Evolutionary conservation across 1,140 invertebrate genomes (phyloP).

Genomic region (Cyrtorhinus lividipennis): DNA sequence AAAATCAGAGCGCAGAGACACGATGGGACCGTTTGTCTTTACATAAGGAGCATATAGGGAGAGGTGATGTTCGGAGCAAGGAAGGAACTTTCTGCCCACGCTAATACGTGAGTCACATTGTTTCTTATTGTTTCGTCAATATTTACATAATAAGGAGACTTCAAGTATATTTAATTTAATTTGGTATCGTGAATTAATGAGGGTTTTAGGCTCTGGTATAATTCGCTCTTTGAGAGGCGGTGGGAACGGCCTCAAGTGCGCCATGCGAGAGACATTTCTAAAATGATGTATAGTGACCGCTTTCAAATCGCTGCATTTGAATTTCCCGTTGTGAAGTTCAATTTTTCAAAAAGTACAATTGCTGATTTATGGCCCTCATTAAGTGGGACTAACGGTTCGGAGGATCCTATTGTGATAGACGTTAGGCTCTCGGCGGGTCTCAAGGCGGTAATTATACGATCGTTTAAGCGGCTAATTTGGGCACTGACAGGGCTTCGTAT

Average conservation of each 20-base stretch:
- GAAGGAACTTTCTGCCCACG: background rate
- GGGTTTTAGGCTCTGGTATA: background rate
- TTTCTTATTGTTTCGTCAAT: background rate
- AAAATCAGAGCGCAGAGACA: no score
- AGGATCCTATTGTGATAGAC: background rate
- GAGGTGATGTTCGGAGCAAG: background rate
- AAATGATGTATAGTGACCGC: background rate
- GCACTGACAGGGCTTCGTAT: background rate
- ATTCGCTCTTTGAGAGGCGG: background rate
- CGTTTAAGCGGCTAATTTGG: background rate
- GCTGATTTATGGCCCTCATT: background rate
- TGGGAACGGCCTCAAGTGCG: background rate
- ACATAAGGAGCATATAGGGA: no score
- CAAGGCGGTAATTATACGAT: background rate
- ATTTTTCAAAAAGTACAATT: background rate
- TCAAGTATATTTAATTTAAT: background rate
- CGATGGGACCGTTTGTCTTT: no score
- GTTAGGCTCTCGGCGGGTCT: background rate
- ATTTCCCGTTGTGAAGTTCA: background rate
- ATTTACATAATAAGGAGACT: background rate
- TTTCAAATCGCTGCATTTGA: background rate
- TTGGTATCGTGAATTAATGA: background rate
- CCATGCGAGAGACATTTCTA: background rate
- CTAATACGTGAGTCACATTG: background rate
- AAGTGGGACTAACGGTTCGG: background rate